A percentile compares a stretch with the other conserved stretches of the same genome.
These are phyloP conservation scores for Sweltsa coloradensis DNA, from an alignment of 1,140 invertebrate genomes.

Conservation along the genomic window DNA sequence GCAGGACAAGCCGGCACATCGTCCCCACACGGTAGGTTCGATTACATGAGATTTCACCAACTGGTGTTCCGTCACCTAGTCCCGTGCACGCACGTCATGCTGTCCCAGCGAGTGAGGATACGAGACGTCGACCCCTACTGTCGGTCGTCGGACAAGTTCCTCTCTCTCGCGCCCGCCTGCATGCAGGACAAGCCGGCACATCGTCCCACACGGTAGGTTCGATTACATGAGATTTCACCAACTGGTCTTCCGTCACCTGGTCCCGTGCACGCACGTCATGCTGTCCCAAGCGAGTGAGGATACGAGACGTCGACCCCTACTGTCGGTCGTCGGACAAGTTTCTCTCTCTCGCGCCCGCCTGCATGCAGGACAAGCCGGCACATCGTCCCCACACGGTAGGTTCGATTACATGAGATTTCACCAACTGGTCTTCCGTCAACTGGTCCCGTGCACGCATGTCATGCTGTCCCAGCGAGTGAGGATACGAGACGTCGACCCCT, in stretches of 20 bases:
- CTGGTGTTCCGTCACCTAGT: conserved; percentile 77
- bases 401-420: no score
- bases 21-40: no score
- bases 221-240: no score
- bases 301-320: conserved; percentile 68
- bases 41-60: no score
- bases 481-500: conserved; percentile 64
- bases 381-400: no score
- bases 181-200: no score
- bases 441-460: conserved; percentile 81
- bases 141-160: conserved; percentile 69
- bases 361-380: no score
- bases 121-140: conserved; percentile 69
- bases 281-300: conserved; percentile 61
- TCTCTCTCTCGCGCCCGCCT: conserved; percentile 57
- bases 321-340: conserved; percentile 74
- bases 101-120: conserved; percentile 62
- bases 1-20: no score
- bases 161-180: conserved; percentile 56
- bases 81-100: conserved; percentile 82
- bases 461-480: conserved; percentile 70
- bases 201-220: no score
- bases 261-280: conserved; percentile 85
- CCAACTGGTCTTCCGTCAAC: conserved; percentile 76
- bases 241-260: conserved; percentile 73